Evolutionary conservation across 2,797 vertebrate genomes (phyloP), one percentile per base, ranked within the genome.

Genomic region (Pseudotriccus pelzelni): DNA sequence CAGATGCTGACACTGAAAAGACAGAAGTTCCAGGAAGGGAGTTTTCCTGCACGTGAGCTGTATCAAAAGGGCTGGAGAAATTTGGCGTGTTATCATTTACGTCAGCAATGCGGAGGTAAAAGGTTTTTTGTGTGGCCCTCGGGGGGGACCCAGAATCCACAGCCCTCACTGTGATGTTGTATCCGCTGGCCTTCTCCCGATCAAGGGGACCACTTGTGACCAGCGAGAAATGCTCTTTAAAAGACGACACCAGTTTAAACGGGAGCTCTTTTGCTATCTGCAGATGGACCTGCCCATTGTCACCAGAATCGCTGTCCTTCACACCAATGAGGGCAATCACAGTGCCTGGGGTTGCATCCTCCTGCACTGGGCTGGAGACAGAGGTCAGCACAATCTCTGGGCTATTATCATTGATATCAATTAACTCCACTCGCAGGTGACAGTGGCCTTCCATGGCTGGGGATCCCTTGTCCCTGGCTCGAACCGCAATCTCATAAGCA

Each of bases 241-340:
- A 97, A 20, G 98, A 97, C 0, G 97, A 90, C 79, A 98, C 97
- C 4, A 98, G 91, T 30, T 96, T 85, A 70, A 98, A 98, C 0
- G 98, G 97, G 19, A 98, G 70, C 7, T 97, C 81, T 11, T 97
- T 97, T 0, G 82, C 84, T 6, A 98, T 96, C 47, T 93, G 86
- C 56, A 98, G 97, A 5, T 7, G 66, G 4, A 98, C 97, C 34
- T 98, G 97, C 4, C 98, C 98, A 2, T 98, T 98, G 68, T 97
- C 95, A 32, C 97, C 97, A 0, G 98, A 98, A 62, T 99, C 98
- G 0, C 94, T 96, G 90, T 99, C 98, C 80, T 98, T 94, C 27
- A 98, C 97, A 55, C 97, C 98, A 17, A 99, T 98, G 1, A 99
- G 96, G 18, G 98, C 98, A 5, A 99, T 98, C 41, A 98, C 98